Base-by-base conservation (phyloP, 1,140 invertebrate species). In the Trichonephila clavata region DNA sequence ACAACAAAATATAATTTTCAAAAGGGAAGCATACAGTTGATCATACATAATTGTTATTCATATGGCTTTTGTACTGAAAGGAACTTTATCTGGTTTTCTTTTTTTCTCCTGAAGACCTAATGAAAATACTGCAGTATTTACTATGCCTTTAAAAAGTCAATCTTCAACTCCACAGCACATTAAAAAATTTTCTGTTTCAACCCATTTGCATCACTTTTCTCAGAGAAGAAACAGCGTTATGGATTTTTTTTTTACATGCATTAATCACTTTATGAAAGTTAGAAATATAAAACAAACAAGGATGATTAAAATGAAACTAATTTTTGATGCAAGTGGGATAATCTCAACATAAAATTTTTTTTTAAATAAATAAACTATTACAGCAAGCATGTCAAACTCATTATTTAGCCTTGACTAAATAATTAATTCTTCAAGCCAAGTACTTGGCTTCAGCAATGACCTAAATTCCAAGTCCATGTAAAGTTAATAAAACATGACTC, bases 1-100 rank as follows among this genome's bases (percentile, higher is more conserved):
- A 92, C 63, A 93, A 93, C 86, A 87, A 93, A 93, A 93, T 93
- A 93, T 59, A 92, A 93, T 93, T 93, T 93, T 57, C 87, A 93
- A n/a, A 86, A 86, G 81, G 81, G 87, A 92, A 92, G 91, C 81
- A 92, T 92, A n/a, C n/a, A 18, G 32, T 84, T 88, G 68, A 88
- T 93, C 61, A 61, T 93, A 87, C 59, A 86, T 59, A 88, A 81
- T 63, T 43, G 14, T 93, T 88, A 86, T 80, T 90, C 68, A 89
- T 50, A 43, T 80, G 89, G 89, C 86, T 92, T 93, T 93, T 93
- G 92, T 93, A 93, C 92, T 93, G 59, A 93, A 93, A 93, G 92
- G 92, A 93, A 93, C 92, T 93, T 93, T 81, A 50, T 68, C 65
- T 20, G 21, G 24, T 68, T 68, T 24, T 24, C 65, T 68, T 68